Evolutionary conservation across 2,888 invertebrate genomes (phyloP).

Genomic region (Erpobdella octoculata): DNA sequence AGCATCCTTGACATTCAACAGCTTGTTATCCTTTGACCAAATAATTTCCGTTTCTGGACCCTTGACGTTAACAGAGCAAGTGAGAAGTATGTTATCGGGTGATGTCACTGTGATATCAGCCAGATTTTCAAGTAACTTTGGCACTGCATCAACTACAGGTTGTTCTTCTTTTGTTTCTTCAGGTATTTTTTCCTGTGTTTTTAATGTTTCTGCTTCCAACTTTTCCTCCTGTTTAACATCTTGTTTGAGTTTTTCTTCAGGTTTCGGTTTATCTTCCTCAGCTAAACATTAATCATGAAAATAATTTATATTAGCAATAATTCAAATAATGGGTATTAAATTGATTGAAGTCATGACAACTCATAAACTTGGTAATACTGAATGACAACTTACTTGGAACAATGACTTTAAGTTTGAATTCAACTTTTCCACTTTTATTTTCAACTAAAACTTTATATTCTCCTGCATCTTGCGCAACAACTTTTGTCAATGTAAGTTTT

Average conservation of each 20-base stretch:
- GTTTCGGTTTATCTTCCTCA: not conserved
- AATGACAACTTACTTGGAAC: slow-evolving; percentile 60
- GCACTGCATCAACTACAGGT: not conserved
- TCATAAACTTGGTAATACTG: not conserved
- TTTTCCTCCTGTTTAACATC: slow-evolving; percentile 6
- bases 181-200: slow-evolving; percentile 7
- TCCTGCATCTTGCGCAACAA: slow-evolving; percentile 36
- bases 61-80: slow-evolving; percentile 38
- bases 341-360: not conserved
- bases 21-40: slow-evolving; percentile 34
- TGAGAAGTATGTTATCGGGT: slow-evolving; percentile 38
- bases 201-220: not conserved
- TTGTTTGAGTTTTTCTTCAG: not conserved
- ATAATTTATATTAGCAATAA: not conserved
- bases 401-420: slow-evolving; percentile 37
- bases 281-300: not conserved
- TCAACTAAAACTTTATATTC: slow-evolving; percentile 38
- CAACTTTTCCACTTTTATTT: slow-evolving; percentile 38
- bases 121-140: slow-evolving; percentile 26
- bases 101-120: slow-evolving; percentile 37
- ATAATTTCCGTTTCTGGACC: slow-evolving; percentile 35
- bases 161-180: not conserved
- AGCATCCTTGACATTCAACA: not conserved
- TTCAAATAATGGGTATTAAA: not conserved
- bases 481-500: slow-evolving; percentile 38